A percentile compares a stretch with the other conserved stretches of the same genome.
Evolutionary conservation across 2,888 invertebrate species (phyloP).

Genomic region (Synergus laeviventris): DNA sequence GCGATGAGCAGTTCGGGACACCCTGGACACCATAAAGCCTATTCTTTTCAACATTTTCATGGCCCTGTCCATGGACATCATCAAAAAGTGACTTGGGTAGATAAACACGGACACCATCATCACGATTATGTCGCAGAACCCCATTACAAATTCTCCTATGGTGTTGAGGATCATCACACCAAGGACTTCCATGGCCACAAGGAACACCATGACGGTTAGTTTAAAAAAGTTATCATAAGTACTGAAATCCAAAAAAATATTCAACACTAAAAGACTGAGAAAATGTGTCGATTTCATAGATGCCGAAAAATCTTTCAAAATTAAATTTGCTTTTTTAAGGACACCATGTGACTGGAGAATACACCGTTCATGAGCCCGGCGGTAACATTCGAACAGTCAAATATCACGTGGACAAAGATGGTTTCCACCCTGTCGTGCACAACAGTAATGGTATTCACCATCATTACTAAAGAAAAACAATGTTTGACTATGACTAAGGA

Average conservation of each 20-base stretch:
- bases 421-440: slow-evolving; percentile 43
- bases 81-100: slow-evolving; percentile 52
- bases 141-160: slow-evolving; percentile 55
- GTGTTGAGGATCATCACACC: slow-evolving; percentile 55
- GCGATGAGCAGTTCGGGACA: not conserved
- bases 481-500: not conserved
- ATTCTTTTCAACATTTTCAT: slow-evolving; percentile 54
- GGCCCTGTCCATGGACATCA: slow-evolving; percentile 54
- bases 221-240: not conserved
- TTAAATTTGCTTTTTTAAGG: slow-evolving; percentile 38
- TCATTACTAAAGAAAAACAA: slow-evolving; percentile 17
- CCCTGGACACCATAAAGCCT: slow-evolving; percentile 46
- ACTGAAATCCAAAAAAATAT: no score
- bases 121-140: slow-evolving; percentile 55
- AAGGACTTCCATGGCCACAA: slow-evolving; percentile 54
- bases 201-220: slow-evolving; percentile 54
- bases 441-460: slow-evolving; percentile 29
- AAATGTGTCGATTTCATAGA: not conserved
- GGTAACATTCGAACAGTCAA: slow-evolving; percentile 57
- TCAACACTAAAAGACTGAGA: no score
- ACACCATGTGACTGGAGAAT: slow-evolving; percentile 54
- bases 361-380: slow-evolving; percentile 54
- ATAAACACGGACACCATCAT: slow-evolving; percentile 56
- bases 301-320: not conserved
- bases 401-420: slow-evolving; percentile 55